These are phyloP conservation scores for Zaprionus ornatus DNA, from an alignment of 1,140 invertebrate species.

Conservation along the genomic window DNA sequence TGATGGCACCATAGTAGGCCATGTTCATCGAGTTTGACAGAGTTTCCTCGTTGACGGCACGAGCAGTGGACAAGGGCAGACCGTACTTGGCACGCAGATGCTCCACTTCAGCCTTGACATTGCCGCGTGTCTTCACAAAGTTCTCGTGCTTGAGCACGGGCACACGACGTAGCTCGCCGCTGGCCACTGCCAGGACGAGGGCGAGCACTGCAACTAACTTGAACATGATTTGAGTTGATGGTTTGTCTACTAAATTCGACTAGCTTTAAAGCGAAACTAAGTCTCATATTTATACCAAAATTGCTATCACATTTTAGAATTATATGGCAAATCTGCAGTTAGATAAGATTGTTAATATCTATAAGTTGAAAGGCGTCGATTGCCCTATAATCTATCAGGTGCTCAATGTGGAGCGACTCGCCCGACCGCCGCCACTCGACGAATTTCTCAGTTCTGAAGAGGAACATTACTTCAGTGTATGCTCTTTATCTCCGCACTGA, in stretches of 20 bases:
- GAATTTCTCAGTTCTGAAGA: not conserved
- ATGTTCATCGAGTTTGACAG: slow-evolving; percentile 96
- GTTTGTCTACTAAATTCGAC: slow-evolving; percentile 57
- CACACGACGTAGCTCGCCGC: slow-evolving; percentile 64
- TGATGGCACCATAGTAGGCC: slow-evolving; percentile 97
- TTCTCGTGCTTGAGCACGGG: slow-evolving; percentile 63
- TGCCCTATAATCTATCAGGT: slow-evolving; percentile 29
- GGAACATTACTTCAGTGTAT: not conserved
- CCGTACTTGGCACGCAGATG: slow-evolving; percentile 60
- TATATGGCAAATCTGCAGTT: slow-evolving; percentile 9
- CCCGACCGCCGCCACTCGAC: not conserved
- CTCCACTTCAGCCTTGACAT: slow-evolving; percentile 59
- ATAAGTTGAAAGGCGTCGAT: slow-evolving; percentile 6
- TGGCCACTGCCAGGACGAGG: slow-evolving; percentile 66
- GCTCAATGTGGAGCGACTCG: not conserved
- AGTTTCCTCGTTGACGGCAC: slow-evolving; percentile 87
- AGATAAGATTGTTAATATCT: slow-evolving; percentile 45
- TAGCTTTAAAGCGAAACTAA: slow-evolving; percentile 32
- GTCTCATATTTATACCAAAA: slow-evolving; percentile 60
- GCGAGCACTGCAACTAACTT: slow-evolving; percentile 48
- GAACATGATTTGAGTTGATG: slow-evolving; percentile 49
- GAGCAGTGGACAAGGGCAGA: slow-evolving; percentile 48
- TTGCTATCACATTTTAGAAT: slow-evolving; percentile 7
- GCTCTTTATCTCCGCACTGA: not conserved
- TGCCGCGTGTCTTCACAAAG: slow-evolving; percentile 66